Evolutionary conservation across 2,888 invertebrate species (phyloP).

Genomic region (Poecilus cupreus): DNA sequence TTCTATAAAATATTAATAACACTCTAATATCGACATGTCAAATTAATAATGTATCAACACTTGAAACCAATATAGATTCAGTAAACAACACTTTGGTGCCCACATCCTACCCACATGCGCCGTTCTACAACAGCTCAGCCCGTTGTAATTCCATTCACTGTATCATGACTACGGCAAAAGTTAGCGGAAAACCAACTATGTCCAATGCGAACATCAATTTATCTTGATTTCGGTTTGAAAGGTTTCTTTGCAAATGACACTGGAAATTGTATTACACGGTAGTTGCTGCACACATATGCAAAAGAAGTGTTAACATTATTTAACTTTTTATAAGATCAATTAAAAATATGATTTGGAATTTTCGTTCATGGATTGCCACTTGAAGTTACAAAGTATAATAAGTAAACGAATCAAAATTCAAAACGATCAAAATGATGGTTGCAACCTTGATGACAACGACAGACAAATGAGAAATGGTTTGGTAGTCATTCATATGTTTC

Average conservation of each 20-base stretch:
- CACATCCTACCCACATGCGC: constrained; percentile 11
- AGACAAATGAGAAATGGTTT: constrained; percentile 39
- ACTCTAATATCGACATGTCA: constrained; percentile 1
- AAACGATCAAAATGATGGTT: background rate
- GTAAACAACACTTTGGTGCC: background rate
- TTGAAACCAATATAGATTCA: background rate
- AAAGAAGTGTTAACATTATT: background rate
- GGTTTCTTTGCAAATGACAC: background rate
- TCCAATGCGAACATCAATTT: background rate
- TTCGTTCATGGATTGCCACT: no score
- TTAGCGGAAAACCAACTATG: background rate
- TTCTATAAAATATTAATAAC: constrained; percentile 4
- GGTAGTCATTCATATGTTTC: constrained; percentile 41
- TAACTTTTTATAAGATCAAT: background rate
- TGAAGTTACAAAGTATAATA: no score
- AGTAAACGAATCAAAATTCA: no score
- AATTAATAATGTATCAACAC: constrained; percentile 1
- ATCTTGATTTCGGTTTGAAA: constrained; percentile 3
- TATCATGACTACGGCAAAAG: background rate
- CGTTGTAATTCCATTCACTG: background rate
- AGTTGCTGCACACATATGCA: background rate
- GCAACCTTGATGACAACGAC: constrained; percentile 29
- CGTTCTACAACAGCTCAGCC: background rate
- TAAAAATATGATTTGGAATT: background rate
- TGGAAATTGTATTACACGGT: background rate